These are phyloP conservation scores for Crax fasciolata DNA, from an alignment of 2,797 vertebrate genomes.

Conservation along the genomic window DNA sequence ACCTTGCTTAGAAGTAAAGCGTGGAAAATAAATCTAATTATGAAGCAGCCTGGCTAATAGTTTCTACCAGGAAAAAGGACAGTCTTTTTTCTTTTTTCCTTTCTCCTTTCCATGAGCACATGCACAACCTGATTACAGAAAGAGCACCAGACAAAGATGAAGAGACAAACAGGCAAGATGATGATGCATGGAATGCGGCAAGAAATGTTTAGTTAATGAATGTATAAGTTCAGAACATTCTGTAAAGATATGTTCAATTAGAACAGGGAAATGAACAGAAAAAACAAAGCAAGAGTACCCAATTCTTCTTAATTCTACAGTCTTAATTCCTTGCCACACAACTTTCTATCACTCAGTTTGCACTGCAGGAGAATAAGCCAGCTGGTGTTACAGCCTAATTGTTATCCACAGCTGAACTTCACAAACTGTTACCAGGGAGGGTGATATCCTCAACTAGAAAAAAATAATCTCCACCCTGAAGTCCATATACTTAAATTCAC, in stretches of 20 bases:
- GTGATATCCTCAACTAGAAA: not conserved
- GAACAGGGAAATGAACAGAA: not conserved
- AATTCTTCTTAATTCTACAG: not conserved
- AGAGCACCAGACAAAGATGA: not conserved
- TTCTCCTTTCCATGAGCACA: not conserved
- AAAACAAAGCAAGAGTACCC: not conserved
- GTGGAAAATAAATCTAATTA: not conserved
- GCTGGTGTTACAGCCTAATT: not conserved
- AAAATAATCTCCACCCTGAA: not conserved
- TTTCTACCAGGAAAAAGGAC: not conserved
- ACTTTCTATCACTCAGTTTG: not conserved
- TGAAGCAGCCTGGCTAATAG: not conserved
- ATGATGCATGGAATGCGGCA: not conserved
- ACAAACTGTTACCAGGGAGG: not conserved
- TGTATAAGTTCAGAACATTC: not conserved
- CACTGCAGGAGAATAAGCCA: not conserved
- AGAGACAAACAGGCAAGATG: not conserved
- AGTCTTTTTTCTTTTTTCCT: not conserved
- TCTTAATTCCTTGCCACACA: not conserved
- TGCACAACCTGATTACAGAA: not conserved
- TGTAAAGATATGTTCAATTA: not conserved
- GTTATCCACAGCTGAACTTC: not conserved
- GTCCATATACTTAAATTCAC: fast-evolving
- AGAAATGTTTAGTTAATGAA: not conserved
- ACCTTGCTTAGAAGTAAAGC: not conserved